Evolutionary conservation across 2,888 invertebrate species (phyloP).

Genomic region (Orgyia antiqua): DNA sequence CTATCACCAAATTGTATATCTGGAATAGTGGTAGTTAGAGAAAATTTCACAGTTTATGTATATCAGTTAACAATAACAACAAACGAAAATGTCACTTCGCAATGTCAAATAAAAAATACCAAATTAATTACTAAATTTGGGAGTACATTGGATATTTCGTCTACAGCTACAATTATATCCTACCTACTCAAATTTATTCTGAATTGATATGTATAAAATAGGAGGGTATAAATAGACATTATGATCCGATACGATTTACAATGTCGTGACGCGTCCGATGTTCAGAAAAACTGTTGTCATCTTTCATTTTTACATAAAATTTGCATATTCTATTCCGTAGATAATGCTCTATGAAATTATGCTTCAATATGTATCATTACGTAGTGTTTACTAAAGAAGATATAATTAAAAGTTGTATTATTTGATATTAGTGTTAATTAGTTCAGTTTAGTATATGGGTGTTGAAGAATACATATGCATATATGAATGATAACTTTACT

Average conservation of each 20-base stretch:
- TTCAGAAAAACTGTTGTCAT: slow-evolving; percentile 66
- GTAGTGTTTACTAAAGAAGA: slow-evolving; percentile 46
- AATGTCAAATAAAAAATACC: too few species aligned
- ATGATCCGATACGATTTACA: neutral
- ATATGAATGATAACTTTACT: slow-evolving; percentile 1
- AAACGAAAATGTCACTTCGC: too few species aligned
- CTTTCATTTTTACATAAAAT: slow-evolving; percentile 73
- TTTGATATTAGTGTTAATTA: slow-evolving; percentile 22
- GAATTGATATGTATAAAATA: too few species aligned
- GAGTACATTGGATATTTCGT: too few species aligned
- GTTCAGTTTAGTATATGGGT: slow-evolving; percentile 14
- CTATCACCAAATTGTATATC: too few species aligned
- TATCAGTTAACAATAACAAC: too few species aligned
- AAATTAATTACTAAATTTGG: too few species aligned
- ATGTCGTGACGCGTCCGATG: slow-evolving; percentile 42
- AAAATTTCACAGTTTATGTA: too few species aligned
- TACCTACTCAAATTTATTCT: too few species aligned
- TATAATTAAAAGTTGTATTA: slow-evolving; percentile 34
- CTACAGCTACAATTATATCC: too few species aligned
- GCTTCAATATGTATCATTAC: slow-evolving; percentile 61
- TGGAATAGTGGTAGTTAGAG: too few species aligned
- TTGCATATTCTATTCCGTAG: slow-evolving; percentile 72
- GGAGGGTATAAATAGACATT: too few species aligned
- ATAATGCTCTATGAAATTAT: slow-evolving; percentile 70
- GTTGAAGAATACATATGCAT: slow-evolving; percentile 6